A percentile compares a stretch with the other conserved stretches of the same genome.
Conservation (phyloP, 2,113 vertebrate genomes). For the Pyxicephalus adspersus region DNA sequence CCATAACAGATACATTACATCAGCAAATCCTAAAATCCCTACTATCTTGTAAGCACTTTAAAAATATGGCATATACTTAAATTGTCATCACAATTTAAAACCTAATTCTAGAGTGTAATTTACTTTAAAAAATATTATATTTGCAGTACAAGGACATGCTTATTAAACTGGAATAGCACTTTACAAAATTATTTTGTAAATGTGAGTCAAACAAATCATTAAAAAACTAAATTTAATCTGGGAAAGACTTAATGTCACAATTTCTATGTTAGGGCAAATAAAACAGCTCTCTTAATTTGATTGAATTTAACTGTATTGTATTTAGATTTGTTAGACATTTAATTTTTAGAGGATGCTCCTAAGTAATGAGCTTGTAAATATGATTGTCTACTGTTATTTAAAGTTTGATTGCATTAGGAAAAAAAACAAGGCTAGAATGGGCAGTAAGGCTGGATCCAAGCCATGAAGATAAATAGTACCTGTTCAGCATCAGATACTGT, state of each 20-base stretch:
- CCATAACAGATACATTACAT: no score
- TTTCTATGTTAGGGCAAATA: slow-evolving; percentile 26
- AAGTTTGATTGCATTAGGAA: slow-evolving; percentile 3
- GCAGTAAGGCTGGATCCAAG: no score
- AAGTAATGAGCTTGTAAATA: no score
- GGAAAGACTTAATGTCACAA: slow-evolving; percentile 4
- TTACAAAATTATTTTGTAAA: slow-evolving; percentile 40
- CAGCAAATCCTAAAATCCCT: not conserved
- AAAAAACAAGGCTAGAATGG: not conserved
- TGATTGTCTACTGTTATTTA: slow-evolving; percentile 7
- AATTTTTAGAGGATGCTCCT: slow-evolving; percentile 1
- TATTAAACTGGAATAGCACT: slow-evolving; percentile 10
- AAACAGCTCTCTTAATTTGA: slow-evolving; percentile 25
- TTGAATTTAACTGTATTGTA: slow-evolving; percentile 32
- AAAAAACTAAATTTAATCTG: slow-evolving; percentile 29
- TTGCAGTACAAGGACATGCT: slow-evolving; percentile 4
- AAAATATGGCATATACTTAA: not conserved
- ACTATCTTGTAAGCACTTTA: not conserved
- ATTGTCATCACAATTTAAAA: not conserved
- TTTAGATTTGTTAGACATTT: not conserved
- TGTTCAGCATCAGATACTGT: no score
- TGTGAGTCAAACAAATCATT: slow-evolving; percentile 46
- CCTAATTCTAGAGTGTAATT: not conserved
- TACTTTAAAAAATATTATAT: slow-evolving; percentile 30
- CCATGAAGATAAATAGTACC: no score